phyloP scores from a whole-genome alignment of 2,113 vertebrate genomes.

The Cyprichromis sp. region DNA sequence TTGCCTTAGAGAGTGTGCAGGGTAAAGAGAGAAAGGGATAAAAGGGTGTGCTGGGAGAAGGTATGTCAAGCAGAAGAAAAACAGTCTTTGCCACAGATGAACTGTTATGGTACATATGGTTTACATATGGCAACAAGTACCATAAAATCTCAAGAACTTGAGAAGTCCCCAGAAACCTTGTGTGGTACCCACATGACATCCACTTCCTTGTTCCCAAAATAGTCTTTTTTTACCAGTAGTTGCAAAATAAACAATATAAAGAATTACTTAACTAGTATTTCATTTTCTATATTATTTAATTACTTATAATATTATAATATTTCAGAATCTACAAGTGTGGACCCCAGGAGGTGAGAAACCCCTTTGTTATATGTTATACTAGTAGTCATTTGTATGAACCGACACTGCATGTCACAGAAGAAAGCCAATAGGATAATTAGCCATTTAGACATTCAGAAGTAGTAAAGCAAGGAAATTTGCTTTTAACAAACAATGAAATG shows the following conservation, averaged over 20 bases:
- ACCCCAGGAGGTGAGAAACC: background rate
- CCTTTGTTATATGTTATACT: background rate
- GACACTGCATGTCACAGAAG: background rate
- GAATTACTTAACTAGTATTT: background rate
- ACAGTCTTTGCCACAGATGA: background rate
- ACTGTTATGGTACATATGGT: background rate
- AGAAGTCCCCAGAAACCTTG: background rate
- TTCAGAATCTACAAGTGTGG: background rate
- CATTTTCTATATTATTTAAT: background rate
- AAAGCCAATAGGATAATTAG: background rate
- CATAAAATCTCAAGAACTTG: background rate
- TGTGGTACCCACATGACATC: too few relatives aligned
- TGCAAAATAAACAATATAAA: background rate
- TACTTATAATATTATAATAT: background rate
- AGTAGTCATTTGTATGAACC: background rate
- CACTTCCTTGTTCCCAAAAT: background rate
- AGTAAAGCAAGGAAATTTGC: background rate
- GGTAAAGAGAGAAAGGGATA: background rate
- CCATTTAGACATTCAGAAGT: background rate
- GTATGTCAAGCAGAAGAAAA: background rate
- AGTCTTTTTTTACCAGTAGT: background rate
- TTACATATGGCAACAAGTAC: background rate
- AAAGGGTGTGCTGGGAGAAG: background rate
- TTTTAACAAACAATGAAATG: background rate
- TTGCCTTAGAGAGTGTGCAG: conserved; percentile 1